A percentile compares a stretch with the other conserved stretches of the same genome.
These are phyloP conservation scores for Mesoclemmys tuberculata DNA, from an alignment of 2,113 vertebrate genomes.

Conservation along the genomic window DNA sequence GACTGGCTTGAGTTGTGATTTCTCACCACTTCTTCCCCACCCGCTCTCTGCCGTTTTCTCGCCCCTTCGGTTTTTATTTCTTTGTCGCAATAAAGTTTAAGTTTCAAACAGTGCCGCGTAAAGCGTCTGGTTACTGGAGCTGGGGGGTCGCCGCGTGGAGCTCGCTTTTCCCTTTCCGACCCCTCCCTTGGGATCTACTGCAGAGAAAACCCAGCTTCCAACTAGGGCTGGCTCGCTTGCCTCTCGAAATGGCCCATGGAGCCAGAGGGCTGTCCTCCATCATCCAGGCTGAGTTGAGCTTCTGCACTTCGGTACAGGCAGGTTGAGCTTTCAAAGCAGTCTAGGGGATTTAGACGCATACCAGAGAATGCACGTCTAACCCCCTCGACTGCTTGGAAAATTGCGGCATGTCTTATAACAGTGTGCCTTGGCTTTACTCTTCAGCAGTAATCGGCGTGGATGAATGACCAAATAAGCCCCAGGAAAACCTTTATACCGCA, in stretches of 20 bases:
- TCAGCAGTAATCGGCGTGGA: background rate
- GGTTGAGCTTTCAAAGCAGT: rapidly evolving
- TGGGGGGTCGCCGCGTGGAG: background rate
- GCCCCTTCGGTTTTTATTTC: constrained; percentile 82
- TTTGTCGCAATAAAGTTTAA: constrained; percentile 83
- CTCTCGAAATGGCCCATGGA: background rate
- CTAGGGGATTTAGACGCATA: background rate
- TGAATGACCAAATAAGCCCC: background rate
- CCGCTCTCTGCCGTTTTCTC: constrained; percentile 53
- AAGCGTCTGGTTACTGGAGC: background rate
- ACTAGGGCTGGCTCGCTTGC: rapidly evolving
- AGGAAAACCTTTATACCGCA: background rate
- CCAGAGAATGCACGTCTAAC: background rate
- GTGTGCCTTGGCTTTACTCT: background rate
- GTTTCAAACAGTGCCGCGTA: constrained; percentile 75
- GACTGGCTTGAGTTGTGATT: constrained; percentile 76
- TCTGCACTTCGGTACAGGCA: background rate
- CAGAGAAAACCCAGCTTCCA: rapidly evolving
- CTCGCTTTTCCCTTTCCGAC: background rate
- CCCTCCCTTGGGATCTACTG: rapidly evolving
- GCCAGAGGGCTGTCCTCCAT: background rate
- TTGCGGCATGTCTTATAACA: background rate
- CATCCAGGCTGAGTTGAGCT: background rate
- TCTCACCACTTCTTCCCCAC: constrained; percentile 67
- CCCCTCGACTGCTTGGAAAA: background rate